Evolutionary conservation across 2,888 invertebrate species (phyloP).

Genomic region (Crepidodera aurea): DNA sequence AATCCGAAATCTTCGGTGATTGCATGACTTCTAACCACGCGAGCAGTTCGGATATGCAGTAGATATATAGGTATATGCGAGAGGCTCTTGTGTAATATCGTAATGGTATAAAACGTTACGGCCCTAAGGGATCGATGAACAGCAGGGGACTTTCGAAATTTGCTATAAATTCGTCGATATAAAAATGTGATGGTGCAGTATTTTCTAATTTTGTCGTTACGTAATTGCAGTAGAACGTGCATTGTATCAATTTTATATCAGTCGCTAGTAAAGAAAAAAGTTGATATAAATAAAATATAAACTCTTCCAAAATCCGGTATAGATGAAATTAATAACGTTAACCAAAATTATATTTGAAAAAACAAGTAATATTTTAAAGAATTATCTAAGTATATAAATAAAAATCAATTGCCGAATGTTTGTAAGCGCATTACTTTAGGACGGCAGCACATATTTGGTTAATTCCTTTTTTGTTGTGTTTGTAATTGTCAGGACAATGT

Average conservation of each 20-base stretch:
- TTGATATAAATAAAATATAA: too few relatives aligned
- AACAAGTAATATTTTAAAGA: too few relatives aligned
- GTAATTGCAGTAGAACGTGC: slow-evolving; percentile 3
- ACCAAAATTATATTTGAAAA: too few relatives aligned
- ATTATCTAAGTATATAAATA: too few relatives aligned
- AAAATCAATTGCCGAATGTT: too few relatives aligned
- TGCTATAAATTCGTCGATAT: slow-evolving; percentile 9
- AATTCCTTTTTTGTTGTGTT: too few relatives aligned
- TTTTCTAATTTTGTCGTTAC: neutral
- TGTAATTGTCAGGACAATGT: too few relatives aligned
- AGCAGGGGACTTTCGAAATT: slow-evolving; percentile 15
- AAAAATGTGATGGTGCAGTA: neutral
- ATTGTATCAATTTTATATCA: neutral
- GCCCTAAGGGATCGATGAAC: slow-evolving; percentile 11
- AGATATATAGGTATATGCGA: slow-evolving; percentile 10
- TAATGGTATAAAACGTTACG: slow-evolving; percentile 13
- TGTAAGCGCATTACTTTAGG: too few relatives aligned
- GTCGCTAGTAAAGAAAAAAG: neutral
- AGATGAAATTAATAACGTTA: too few relatives aligned
- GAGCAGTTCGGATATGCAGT: neutral
- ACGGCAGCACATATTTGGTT: too few relatives aligned
- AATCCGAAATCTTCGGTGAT: slow-evolving; percentile 18
- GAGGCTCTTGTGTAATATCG: slow-evolving; percentile 17
- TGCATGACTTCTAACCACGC: slow-evolving; percentile 17
- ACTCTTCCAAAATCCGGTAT: too few relatives aligned